These are phyloP conservation scores for Acipenser oxyrinchus DNA, from an alignment of 2,797 vertebrate genomes.

Conservation along the genomic window DNA sequence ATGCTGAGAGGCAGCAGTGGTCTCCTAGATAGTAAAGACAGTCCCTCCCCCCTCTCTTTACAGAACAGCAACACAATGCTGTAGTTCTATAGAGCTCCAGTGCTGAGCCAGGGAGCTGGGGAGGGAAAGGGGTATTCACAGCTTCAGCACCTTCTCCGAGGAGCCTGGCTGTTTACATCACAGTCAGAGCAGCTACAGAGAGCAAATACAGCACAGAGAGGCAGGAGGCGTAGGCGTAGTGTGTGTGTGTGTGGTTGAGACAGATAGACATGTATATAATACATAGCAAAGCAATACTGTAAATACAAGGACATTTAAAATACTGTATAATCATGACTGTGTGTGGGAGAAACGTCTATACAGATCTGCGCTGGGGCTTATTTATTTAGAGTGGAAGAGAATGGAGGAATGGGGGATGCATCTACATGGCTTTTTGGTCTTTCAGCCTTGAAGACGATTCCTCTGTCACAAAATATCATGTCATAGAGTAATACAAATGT, in stretches of 20 bases:
- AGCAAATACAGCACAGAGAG: not conserved
- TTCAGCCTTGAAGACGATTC: no score
- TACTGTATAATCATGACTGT: no score
- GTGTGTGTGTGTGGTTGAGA: not conserved
- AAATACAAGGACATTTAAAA: no score
- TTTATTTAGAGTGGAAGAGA: no score
- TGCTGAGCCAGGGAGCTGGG: constrained; percentile 22
- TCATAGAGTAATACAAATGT: no score
- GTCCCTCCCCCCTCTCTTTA: not conserved
- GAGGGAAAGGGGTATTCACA: constrained; percentile 24
- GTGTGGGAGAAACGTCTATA: no score
- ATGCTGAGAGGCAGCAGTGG: not conserved
- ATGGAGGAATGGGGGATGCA: no score
- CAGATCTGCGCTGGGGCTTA: no score
- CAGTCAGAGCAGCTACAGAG: not conserved
- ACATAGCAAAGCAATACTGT: no score
- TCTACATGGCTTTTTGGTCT: no score
- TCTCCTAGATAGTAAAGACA: not conserved
- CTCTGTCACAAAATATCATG: no score
- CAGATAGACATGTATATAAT: no score
- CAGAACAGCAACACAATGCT: not conserved
- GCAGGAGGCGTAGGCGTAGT: not conserved
- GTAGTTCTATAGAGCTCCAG: not conserved
- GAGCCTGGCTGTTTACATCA: constrained; percentile 50
- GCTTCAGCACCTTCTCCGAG: constrained; percentile 45